A percentile compares a stretch with the other conserved stretches of the same genome.
phyloP scores from a whole-genome alignment of 2,113 vertebrate species.

The Tinamus guttatus region DNA sequence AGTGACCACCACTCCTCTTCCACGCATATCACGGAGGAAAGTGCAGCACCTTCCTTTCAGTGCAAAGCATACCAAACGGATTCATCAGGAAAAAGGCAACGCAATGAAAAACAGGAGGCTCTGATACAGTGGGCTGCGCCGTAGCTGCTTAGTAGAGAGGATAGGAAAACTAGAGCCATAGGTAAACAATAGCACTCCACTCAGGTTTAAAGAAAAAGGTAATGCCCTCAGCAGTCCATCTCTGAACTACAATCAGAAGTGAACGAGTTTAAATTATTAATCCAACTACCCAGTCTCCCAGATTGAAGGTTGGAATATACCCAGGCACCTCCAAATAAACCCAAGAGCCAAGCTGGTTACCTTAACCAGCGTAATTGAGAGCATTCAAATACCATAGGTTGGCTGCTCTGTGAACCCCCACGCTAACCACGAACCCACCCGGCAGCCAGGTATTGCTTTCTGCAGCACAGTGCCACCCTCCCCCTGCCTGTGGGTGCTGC shows the following conservation, averaged over 20 bases:
- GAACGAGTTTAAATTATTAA: neutral
- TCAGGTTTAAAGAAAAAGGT: neutral
- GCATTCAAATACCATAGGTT: neutral
- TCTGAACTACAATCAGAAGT: neutral
- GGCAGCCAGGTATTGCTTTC: neutral
- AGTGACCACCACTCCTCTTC: neutral
- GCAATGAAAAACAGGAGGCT: rapidly evolving
- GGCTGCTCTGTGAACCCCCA: neutral
- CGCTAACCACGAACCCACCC: rapidly evolving
- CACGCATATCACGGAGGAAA: neutral
- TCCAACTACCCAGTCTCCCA: neutral
- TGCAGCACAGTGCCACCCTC: neutral
- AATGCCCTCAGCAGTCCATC: neutral
- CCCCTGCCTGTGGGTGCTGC: neutral
- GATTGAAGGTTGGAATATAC: neutral
- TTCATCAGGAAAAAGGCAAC: neutral
- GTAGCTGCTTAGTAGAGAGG: neutral
- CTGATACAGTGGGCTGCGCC: too few relatives aligned
- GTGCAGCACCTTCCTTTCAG: rapidly evolving
- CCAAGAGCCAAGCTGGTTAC: neutral
- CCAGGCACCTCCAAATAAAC: neutral
- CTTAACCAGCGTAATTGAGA: neutral
- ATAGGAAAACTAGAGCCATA: neutral
- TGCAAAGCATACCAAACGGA: neutral
- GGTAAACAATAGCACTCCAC: neutral